A percentile compares a stretch with the other conserved stretches of the same genome.
These are phyloP conservation scores for Tuberolachnus salignus DNA, from an alignment of 2,888 invertebrate species.

Conservation along the genomic window DNA sequence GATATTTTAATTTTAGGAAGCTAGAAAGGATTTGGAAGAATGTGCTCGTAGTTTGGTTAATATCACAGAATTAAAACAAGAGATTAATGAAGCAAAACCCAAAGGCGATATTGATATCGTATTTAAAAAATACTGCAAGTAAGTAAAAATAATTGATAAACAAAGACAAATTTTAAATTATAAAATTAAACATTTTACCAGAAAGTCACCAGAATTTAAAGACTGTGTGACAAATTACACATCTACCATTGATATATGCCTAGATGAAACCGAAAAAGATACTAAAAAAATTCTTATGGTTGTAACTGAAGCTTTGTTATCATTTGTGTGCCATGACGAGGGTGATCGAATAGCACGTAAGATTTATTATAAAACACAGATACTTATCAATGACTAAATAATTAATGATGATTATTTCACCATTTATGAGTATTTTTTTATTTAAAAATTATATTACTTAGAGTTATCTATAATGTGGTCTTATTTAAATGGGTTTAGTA, in stretches of 20 bases:
- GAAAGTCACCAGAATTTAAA: slow-evolving; percentile 68
- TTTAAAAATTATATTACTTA: neutral
- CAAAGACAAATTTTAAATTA: neutral
- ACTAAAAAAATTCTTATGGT: slow-evolving; percentile 71
- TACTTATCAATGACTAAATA: neutral
- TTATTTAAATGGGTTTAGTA: slow-evolving; percentile 65
- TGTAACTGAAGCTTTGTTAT: slow-evolving; percentile 72
- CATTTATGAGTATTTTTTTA: neutral
- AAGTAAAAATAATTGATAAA: slow-evolving; percentile 46
- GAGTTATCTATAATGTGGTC: too few species aligned
- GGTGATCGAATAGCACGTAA: slow-evolving; percentile 81
- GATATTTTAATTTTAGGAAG: slow-evolving; percentile 60
- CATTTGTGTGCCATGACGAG: slow-evolving; percentile 79
- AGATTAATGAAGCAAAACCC: slow-evolving; percentile 74
- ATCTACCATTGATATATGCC: slow-evolving; percentile 69
- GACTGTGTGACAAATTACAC: slow-evolving; percentile 70
- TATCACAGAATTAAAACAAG: slow-evolving; percentile 67
- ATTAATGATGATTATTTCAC: neutral
- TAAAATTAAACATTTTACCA: slow-evolving; percentile 28
- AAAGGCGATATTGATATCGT: slow-evolving; percentile 73
- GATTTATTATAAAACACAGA: slow-evolving; percentile 63
- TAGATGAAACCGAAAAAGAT: slow-evolving; percentile 69
- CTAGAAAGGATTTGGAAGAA: slow-evolving; percentile 64
- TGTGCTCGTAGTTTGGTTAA: slow-evolving; percentile 71
- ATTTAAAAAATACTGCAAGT: slow-evolving; percentile 73